A percentile compares a stretch with the other conserved stretches of the same genome.
These are phyloP conservation scores for Nesometra sesokonis DNA, from an alignment of 35 echinoderm and acorn worm genomes.

Conservation along the genomic window DNA sequence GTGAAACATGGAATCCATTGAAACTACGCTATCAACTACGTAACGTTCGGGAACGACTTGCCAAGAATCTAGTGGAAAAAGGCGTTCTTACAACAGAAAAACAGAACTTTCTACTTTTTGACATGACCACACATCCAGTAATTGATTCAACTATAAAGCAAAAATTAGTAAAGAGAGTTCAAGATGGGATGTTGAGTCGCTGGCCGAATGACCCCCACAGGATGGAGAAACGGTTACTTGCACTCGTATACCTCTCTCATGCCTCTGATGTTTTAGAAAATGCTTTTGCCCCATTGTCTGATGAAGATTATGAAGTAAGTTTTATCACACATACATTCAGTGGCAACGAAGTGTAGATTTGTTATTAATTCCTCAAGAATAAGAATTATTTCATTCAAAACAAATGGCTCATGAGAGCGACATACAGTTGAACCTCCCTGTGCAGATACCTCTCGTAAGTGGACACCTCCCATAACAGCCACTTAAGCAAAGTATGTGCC, in stretches of 20 bases:
- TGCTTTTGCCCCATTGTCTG: conserved; percentile 96
- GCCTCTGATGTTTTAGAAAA: conserved; percentile 98
- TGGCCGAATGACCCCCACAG: conserved; percentile 91
- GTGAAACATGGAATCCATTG: conserved; percentile 98
- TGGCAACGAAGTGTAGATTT: too few relatives aligned
- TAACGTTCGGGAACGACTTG: conserved; percentile 86
- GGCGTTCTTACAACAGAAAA: conserved; percentile 96
- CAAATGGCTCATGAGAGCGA: too few relatives aligned
- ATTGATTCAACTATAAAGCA: conserved; percentile 71
- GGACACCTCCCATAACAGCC: too few relatives aligned
- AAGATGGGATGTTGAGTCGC: conserved; percentile 81
- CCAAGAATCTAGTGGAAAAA: conserved; percentile 97
- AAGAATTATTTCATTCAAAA: too few relatives aligned
- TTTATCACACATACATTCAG: too few relatives aligned
- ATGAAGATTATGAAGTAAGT: conserved; percentile 96
- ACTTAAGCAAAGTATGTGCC: too few relatives aligned
- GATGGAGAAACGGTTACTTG: conserved; percentile 73
- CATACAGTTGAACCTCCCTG: too few relatives aligned
- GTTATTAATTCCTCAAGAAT: too few relatives aligned
- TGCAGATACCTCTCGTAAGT: too few relatives aligned
- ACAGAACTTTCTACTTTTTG: conserved; percentile 97
- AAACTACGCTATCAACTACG: conserved; percentile 91
- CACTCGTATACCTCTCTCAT: conserved; percentile 89
- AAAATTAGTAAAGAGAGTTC: conserved; percentile 74
- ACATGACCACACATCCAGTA: conserved; percentile 95